phyloP scores from a whole-genome alignment of 2,888 invertebrate species.

The Caradrina kadenii region DNA sequence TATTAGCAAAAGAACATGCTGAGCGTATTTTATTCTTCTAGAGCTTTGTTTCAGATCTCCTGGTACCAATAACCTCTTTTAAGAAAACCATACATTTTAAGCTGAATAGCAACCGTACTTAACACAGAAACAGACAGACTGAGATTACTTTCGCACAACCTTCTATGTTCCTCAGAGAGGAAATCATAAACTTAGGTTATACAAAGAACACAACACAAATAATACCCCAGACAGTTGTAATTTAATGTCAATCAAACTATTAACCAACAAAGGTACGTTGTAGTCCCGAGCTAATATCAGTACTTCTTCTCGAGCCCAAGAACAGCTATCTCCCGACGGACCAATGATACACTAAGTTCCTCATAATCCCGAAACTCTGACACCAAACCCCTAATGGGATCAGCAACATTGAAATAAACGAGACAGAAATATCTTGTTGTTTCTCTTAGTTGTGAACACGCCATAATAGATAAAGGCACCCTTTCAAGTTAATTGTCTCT shows the following conservation, averaged over 20 bases:
- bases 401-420: conserved; percentile 32
- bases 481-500: conserved; percentile 34
- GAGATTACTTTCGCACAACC: neutral
- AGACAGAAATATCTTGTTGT: conserved; percentile 19
- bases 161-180: neutral
- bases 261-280: conserved; percentile 5
- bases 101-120: neutral
- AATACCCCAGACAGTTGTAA: conserved; percentile 26
- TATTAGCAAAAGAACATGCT: neutral
- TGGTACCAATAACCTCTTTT: neutral
- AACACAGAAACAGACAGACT: neutral
- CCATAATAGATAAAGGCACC: conserved; percentile 15
- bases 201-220: neutral
- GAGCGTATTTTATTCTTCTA: neutral
- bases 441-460: conserved; percentile 6
- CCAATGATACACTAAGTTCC: conserved; percentile 31
- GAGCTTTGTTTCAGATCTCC: neutral
- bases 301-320: conserved; percentile 1
- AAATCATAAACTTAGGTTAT: neutral
- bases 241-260: conserved; percentile 42
- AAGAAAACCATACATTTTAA: neutral
- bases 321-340: conserved; percentile 24
- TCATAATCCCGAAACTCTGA: conserved; percentile 28
- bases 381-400: conserved; percentile 33
- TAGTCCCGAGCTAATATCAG: conserved; percentile 23